These are phyloP conservation scores for Drosophila suzukii DNA, from an alignment of 1,140 invertebrate genomes.

Conservation along the genomic window DNA sequence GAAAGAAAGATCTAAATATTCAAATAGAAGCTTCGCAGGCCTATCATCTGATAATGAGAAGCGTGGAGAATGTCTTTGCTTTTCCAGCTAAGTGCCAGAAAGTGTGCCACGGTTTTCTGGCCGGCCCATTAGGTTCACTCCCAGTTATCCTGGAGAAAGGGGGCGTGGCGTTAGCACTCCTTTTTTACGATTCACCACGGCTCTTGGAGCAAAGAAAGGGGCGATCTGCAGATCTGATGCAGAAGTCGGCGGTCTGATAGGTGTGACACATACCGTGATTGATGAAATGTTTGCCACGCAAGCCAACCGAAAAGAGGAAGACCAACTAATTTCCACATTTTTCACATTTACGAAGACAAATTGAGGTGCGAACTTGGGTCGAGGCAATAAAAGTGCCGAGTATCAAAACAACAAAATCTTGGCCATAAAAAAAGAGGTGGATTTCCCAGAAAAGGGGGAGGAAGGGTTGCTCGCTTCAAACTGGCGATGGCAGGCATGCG, in stretches of 20 bases:
- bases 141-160: slow-evolving; percentile 6
- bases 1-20: background rate
- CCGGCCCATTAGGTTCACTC: slow-evolving; percentile 60
- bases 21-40: background rate
- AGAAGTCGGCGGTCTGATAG: slow-evolving; percentile 61
- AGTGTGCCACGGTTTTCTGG: slow-evolving; percentile 56
- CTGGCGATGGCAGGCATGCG: slow-evolving; percentile 68
- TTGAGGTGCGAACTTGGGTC: slow-evolving; percentile 84
- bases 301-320: slow-evolving; percentile 21
- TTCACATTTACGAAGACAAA: slow-evolving; percentile 84
- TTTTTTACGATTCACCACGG: slow-evolving; percentile 59
- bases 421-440: slow-evolving; percentile 71
- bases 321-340: slow-evolving; percentile 84
- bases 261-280: slow-evolving; percentile 81
- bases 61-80: slow-evolving; percentile 20
- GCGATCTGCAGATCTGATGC: slow-evolving; percentile 62
- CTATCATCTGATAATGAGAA: slow-evolving; percentile 21
- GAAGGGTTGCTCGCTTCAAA: slow-evolving; percentile 3
- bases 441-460: background rate
- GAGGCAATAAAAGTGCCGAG: slow-evolving; percentile 83
- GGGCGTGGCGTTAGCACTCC: slow-evolving; percentile 68
- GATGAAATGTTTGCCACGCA: slow-evolving; percentile 68
- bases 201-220: background rate
- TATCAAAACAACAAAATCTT: slow-evolving; percentile 83
- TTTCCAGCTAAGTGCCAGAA: slow-evolving; percentile 42